Evolutionary conservation across 2,888 invertebrate genomes (phyloP).

Genomic region (Polyommatus icarus): DNA sequence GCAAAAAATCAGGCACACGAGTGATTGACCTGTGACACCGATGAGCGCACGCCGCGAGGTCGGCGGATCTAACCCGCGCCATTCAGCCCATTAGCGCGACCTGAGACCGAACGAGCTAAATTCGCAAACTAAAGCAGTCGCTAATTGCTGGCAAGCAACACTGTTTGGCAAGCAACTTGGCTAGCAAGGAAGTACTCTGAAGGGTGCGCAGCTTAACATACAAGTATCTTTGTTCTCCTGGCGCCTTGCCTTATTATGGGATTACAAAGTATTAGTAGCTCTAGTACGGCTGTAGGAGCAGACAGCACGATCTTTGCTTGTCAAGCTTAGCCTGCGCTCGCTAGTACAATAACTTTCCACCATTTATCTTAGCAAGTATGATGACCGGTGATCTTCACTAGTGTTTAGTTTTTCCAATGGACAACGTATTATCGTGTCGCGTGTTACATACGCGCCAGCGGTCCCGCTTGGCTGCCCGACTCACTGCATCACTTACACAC

Average conservation of each 20-base stretch:
- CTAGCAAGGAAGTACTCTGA: background rate
- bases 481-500: constrained; percentile 1
- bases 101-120: background rate
- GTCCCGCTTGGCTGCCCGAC: background rate
- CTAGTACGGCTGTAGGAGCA: background rate
- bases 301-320: background rate
- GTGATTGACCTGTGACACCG: constrained; percentile 18
- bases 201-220: background rate
- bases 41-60: constrained; percentile 11
- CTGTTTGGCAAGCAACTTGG: background rate
- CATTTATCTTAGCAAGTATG: background rate
- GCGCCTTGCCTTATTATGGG: background rate
- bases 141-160: background rate
- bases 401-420: background rate
- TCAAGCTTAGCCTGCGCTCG: background rate
- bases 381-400: background rate
- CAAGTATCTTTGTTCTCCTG: background rate
- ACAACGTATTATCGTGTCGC: background rate
- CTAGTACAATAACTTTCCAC: background rate
- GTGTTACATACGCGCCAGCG: background rate
- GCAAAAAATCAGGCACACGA: constrained; percentile 13
- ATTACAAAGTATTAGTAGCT: background rate
- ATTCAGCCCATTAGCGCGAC: background rate
- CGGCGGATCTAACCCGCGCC: background rate
- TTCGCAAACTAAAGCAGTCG: background rate